phyloP scores from a whole-genome alignment of 2,888 invertebrate genomes.

The Phyllotreta striolata region DNA sequence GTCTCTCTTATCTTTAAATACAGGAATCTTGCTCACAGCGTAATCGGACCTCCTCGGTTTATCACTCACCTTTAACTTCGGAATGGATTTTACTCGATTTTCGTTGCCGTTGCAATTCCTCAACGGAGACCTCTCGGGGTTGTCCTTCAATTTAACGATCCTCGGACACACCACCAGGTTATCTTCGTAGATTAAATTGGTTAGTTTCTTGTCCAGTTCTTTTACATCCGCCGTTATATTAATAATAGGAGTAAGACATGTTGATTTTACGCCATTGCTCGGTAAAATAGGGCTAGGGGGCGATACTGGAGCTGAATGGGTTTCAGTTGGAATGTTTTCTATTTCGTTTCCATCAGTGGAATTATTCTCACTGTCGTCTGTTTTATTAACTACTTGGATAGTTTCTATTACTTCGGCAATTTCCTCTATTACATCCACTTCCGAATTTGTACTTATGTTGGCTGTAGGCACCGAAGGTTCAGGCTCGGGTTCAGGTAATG shows the following conservation, averaged over 20 bases:
- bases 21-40: slow-evolving; percentile 56
- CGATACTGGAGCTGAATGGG: slow-evolving; percentile 39
- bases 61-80: slow-evolving; percentile 55
- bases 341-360: slow-evolving; percentile 3
- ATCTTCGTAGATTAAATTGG: slow-evolving; percentile 69
- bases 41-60: slow-evolving; percentile 53
- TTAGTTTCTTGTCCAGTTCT: slow-evolving; percentile 62
- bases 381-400: slow-evolving; percentile 10
- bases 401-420: slow-evolving; percentile 4
- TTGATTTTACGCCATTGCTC: slow-evolving; percentile 29
- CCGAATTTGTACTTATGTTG: background rate
- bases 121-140: slow-evolving; percentile 53
- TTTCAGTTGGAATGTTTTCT: slow-evolving; percentile 15
- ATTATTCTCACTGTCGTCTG: slow-evolving; percentile 8
- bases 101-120: slow-evolving; percentile 50
- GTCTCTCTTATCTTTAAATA: slow-evolving; percentile 52
- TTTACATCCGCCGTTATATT: slow-evolving; percentile 50
- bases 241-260: slow-evolving; percentile 34
- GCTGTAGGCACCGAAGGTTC: background rate
- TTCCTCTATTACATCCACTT: background rate
- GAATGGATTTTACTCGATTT: slow-evolving; percentile 44
- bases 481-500: background rate
- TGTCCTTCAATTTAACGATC: slow-evolving; percentile 54
- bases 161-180: slow-evolving; percentile 46
- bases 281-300: slow-evolving; percentile 30